phyloP scores from a whole-genome alignment of 2,888 invertebrate species.

The Hydrotaea cyrtoneurina region DNA sequence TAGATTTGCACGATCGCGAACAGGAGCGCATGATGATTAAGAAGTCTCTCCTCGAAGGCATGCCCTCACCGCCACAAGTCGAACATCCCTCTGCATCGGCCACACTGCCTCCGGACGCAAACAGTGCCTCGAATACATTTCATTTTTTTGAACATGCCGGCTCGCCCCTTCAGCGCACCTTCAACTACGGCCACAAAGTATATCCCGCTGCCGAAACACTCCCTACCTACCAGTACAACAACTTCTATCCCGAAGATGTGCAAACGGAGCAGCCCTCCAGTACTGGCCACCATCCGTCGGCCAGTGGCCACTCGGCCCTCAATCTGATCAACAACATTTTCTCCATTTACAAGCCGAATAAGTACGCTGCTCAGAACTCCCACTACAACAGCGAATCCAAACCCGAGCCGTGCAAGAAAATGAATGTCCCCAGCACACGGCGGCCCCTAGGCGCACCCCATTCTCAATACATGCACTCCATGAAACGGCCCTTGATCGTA shows the following conservation, averaged over 20 bases:
- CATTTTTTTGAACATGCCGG: slow-evolving; percentile 79
- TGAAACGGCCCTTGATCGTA: slow-evolving; percentile 83
- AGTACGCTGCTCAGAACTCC: slow-evolving; percentile 80
- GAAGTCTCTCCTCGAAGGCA: slow-evolving; percentile 79
- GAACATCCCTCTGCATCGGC: slow-evolving; percentile 69
- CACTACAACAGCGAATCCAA: slow-evolving; percentile 79
- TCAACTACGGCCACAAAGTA: slow-evolving; percentile 77
- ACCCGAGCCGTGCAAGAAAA: slow-evolving; percentile 80
- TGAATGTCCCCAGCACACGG: slow-evolving; percentile 80
- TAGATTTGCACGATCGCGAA: slow-evolving; percentile 79
- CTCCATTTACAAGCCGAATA: slow-evolving; percentile 81
- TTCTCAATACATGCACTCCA: slow-evolving; percentile 80
- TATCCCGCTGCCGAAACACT: slow-evolving; percentile 77
- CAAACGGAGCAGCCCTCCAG: slow-evolving; percentile 76
- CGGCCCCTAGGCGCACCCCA: slow-evolving; percentile 78
- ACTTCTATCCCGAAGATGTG: slow-evolving; percentile 79
- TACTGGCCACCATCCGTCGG: slow-evolving; percentile 75
- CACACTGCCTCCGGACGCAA: slow-evolving; percentile 66
- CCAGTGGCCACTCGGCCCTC: slow-evolving; percentile 78
- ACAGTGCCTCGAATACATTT: slow-evolving; percentile 70
- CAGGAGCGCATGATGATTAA: slow-evolving; percentile 80
- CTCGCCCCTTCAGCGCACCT: slow-evolving; percentile 75
- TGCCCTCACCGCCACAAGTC: slow-evolving; percentile 79
- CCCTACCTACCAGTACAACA: slow-evolving; percentile 80
- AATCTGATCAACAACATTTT: slow-evolving; percentile 81